phyloP scores from a whole-genome alignment of 2,797 vertebrate genomes.

The Schizopygopsis malacanthus region DNA sequence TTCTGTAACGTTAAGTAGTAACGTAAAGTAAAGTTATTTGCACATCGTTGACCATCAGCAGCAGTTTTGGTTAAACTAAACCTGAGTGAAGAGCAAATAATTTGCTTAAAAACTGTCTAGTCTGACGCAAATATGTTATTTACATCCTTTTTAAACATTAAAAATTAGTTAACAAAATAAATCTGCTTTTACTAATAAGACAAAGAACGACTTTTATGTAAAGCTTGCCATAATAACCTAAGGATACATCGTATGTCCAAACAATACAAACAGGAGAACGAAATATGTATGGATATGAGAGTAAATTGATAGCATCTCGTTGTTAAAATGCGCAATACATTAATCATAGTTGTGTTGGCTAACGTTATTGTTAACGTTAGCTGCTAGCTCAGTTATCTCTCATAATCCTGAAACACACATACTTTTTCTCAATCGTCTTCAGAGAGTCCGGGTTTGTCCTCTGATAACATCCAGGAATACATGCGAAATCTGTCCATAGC shows the following conservation, averaged over 20 bases:
- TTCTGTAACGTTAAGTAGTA: neutral
- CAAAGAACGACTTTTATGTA: neutral
- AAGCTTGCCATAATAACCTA: neutral
- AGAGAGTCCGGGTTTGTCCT: neutral
- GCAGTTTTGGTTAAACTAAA: neutral
- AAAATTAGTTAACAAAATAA: neutral
- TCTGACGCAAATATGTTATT: neutral
- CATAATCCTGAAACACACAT: neutral
- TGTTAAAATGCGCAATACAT: neutral
- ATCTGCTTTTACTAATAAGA: neutral
- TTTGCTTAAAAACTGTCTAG: neutral
- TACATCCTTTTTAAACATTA: neutral
- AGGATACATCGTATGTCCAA: too few relatives aligned
- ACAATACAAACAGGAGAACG: neutral
- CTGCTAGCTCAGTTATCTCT: conserved; percentile 22
- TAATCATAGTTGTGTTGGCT: neutral
- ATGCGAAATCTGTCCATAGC: neutral
- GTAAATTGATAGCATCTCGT: neutral
- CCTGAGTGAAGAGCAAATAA: neutral
- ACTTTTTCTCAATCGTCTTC: neutral
- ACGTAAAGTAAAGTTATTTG: neutral
- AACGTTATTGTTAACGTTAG: conserved; percentile 13
- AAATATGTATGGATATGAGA: neutral
- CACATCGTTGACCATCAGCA: neutral
- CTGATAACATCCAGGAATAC: neutral